Evolutionary conservation across 2,797 vertebrate genomes (phyloP).

Genomic region (Myiothlypis chrysogaster): DNA sequence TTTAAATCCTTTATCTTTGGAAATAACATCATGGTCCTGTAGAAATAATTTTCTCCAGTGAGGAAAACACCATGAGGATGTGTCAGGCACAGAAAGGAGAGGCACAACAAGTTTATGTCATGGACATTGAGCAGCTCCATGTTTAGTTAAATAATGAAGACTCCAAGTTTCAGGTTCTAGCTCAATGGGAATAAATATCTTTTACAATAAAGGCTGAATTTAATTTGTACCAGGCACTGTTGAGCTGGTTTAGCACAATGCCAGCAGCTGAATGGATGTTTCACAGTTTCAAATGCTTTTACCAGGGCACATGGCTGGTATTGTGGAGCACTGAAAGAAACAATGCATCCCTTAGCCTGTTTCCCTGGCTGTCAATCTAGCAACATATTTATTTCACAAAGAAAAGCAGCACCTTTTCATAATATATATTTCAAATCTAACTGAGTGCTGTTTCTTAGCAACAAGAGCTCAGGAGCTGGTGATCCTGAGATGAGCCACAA

Average conservation of each 20-base stretch:
- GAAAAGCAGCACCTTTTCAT: slow-evolving; percentile 31
- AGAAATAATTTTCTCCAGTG: neutral
- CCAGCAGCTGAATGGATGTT: neutral
- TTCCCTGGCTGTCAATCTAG: slow-evolving; percentile 2
- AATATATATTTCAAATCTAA: slow-evolving; percentile 34
- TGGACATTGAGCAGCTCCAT: rapidly evolving
- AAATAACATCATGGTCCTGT: neutral
- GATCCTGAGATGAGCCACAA: neutral
- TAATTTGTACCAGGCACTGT: neutral
- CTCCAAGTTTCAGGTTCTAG: neutral
- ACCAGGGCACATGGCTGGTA: neutral
- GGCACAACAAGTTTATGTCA: rapidly evolving
- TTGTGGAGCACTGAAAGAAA: neutral
- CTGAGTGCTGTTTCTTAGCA: slow-evolving; percentile 12
- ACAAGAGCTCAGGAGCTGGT: neutral
- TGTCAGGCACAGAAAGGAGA: neutral
- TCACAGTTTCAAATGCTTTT: neutral
- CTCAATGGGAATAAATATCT: neutral
- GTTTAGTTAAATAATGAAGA: neutral
- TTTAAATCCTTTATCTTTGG: neutral
- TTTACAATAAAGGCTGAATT: neutral
- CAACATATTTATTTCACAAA: slow-evolving; percentile 14
- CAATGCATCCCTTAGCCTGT: neutral
- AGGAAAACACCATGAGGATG: rapidly evolving
- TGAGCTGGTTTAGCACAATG: neutral